These are phyloP conservation scores for Heliconius cydno DNA, from an alignment of 2,888 invertebrate genomes.

Conservation along the genomic window DNA sequence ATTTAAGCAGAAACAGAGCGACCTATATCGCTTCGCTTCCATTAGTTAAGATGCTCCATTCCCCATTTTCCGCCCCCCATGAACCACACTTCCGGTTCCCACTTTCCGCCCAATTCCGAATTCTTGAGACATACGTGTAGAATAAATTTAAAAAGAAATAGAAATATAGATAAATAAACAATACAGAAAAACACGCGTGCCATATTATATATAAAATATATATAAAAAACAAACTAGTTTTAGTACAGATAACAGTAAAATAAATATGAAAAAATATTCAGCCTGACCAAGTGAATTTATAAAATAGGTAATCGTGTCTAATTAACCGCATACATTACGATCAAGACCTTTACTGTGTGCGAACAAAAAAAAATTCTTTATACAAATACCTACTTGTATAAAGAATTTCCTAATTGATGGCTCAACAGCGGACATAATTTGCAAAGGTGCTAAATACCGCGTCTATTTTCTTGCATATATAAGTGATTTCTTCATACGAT, in stretches of 20 bases:
- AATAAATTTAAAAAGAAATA: not conserved
- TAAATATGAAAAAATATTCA: not conserved
- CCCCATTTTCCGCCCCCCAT: too few species aligned
- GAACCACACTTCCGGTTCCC: too few species aligned
- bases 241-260: not conserved
- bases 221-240: not conserved
- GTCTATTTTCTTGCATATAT: conserved; percentile 30
- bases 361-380: conserved; percentile 3
- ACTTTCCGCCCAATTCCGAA: too few species aligned
- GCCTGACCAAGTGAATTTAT: not conserved
- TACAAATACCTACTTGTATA: not conserved
- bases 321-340: conserved; percentile 14
- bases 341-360: conserved; percentile 17
- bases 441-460: conserved; percentile 41
- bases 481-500: conserved; percentile 1
- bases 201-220: not conserved
- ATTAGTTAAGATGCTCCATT: too few species aligned
- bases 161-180: not conserved
- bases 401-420: conserved; percentile 31
- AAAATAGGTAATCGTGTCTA: not conserved
- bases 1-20: too few species aligned
- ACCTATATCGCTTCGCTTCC: too few species aligned
- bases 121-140: too few species aligned
- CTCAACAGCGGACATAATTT: conserved; percentile 23
- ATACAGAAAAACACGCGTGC: not conserved